Conservation (phyloP, 2,888 invertebrate species). For the Bombylius discolor region DNA sequence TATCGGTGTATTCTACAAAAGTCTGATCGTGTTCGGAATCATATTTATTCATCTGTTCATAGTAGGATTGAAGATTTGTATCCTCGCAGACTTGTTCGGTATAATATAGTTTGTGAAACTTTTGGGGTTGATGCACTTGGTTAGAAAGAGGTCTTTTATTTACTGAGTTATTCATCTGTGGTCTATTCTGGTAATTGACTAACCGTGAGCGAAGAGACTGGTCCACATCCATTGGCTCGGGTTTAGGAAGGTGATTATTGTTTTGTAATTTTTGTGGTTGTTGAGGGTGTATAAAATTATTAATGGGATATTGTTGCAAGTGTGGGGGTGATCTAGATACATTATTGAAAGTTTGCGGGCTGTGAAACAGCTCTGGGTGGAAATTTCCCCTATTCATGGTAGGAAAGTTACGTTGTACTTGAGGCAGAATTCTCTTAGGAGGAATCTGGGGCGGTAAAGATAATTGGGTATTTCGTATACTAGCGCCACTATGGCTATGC, state of each 20-base stretch:
- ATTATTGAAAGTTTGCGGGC: no score
- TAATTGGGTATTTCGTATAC: background rate
- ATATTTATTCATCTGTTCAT: no score
- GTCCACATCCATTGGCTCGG: slow-evolving; percentile 2
- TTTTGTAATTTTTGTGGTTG: no score
- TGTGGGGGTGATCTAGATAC: no score
- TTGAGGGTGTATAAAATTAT: background rate
- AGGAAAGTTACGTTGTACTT: no score
- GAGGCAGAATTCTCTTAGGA: background rate
- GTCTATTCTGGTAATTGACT: background rate
- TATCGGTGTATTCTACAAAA: slow-evolving; percentile 7
- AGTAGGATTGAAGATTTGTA: no score
- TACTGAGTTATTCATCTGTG: no score
- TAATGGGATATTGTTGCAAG: background rate
- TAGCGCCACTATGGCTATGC: background rate
- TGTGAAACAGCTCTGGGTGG: background rate
- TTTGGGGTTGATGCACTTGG: background rate
- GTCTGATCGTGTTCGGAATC: background rate
- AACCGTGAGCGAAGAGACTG: background rate
- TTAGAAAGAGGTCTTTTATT: slow-evolving; percentile 4
- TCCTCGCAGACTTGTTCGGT: background rate
- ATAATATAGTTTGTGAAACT: background rate
- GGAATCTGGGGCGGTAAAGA: background rate
- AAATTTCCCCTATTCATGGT: background rate
- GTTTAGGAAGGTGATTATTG: background rate